phyloP scores from a whole-genome alignment of 2,797 vertebrate species.

The Tinamus major region DNA sequence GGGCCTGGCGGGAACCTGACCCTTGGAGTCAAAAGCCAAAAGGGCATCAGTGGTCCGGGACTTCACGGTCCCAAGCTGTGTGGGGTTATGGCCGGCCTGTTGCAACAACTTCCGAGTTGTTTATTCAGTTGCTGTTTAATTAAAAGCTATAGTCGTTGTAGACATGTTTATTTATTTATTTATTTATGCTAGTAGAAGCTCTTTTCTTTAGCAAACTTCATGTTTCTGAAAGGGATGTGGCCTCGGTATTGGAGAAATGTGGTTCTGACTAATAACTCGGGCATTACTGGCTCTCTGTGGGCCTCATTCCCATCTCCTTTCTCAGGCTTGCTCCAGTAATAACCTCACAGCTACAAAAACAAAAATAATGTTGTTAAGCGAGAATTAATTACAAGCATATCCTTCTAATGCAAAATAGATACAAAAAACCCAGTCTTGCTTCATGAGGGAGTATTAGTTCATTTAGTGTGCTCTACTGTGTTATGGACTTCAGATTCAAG shows the following conservation, averaged over 20 bases:
- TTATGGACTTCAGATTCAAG: neutral
- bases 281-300: neutral
- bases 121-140: conserved; percentile 67
- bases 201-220: neutral
- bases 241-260: neutral
- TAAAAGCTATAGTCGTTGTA: conserved; percentile 19
- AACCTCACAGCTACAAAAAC: neutral
- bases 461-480: neutral
- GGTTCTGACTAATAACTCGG: neutral
- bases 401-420: neutral
- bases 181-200: neutral
- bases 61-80: neutral
- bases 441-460: neutral
- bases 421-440: neutral
- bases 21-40: conserved; percentile 42
- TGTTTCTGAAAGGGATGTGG: neutral
- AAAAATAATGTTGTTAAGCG: neutral
- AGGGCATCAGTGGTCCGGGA: neutral
- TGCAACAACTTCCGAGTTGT: neutral
- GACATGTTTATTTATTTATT: neutral
- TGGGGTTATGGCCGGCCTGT: fast-evolving
- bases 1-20: conserved; percentile 64
- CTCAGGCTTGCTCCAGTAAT: neutral
- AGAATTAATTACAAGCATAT: neutral
- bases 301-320: neutral